Percentiles rank a stretch among this genome's conserved stretches.
phyloP scores from a whole-genome alignment of 2,888 invertebrate genomes.

The Argyra leucocephala region DNA sequence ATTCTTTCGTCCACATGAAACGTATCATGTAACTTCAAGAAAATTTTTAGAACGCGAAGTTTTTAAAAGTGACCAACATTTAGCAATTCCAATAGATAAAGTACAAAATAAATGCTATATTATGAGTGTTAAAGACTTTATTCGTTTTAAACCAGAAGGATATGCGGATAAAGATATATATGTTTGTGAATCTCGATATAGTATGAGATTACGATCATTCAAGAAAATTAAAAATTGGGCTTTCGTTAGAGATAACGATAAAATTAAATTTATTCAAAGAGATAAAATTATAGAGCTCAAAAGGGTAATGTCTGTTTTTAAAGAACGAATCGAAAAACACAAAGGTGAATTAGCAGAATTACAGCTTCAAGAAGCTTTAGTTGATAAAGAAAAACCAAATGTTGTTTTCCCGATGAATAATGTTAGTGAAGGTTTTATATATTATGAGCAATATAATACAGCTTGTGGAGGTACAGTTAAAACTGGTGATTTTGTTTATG shows the following conservation, averaged over 20 bases:
- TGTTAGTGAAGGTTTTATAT: conserved; percentile 67
- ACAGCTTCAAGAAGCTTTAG: conserved; percentile 69
- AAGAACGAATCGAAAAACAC: conserved; percentile 80
- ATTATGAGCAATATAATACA: conserved; percentile 88
- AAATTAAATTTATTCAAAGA: conserved; percentile 55
- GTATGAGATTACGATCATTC: conserved; percentile 73
- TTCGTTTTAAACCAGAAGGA: conserved; percentile 76
- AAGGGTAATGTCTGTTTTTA: conserved; percentile 85
- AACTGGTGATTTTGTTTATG: conserved; percentile 90
- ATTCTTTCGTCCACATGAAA: conserved; percentile 87
- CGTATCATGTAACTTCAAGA: conserved; percentile 87
- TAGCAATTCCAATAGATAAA: conserved; percentile 73
- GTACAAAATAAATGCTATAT: conserved; percentile 85
- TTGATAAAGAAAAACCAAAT: conserved; percentile 80
- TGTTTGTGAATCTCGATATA: conserved; percentile 94
- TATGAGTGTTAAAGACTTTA: conserved; percentile 89
- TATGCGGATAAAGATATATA: conserved; percentile 88
- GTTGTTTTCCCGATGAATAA: conserved; percentile 63
- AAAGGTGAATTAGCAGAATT: conserved; percentile 80
- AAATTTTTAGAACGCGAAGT: conserved; percentile 95
- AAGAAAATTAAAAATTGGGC: conserved; percentile 85
- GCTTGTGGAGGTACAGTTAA: conserved; percentile 73
- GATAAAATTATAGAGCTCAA: conserved; percentile 72
- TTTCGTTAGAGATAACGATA: conserved; percentile 49
- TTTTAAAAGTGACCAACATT: conserved; percentile 85